phyloP scores from a whole-genome alignment of 2,797 vertebrate genomes.

The Gymnothorax reevesii region DNA sequence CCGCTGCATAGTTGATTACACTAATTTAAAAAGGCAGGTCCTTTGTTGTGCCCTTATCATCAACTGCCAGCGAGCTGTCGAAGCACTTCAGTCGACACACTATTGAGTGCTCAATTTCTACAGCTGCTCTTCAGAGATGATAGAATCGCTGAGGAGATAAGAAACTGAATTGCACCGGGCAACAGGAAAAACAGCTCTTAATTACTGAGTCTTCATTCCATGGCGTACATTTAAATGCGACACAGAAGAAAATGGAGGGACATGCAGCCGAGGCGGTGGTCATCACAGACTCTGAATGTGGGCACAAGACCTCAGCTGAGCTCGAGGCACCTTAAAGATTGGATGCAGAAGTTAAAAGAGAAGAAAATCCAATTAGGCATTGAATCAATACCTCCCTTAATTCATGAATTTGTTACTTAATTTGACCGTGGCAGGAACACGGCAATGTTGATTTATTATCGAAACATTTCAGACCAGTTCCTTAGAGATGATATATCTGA shows the following conservation, averaged over 20 bases:
- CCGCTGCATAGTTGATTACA: neutral
- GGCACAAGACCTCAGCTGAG: neutral
- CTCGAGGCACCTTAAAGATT: neutral
- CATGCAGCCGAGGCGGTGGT: neutral
- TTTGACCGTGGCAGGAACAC: slow-evolving; percentile 16
- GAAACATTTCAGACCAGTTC: slow-evolving; percentile 3
- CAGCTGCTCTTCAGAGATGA: neutral
- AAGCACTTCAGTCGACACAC: neutral
- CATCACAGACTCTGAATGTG: neutral
- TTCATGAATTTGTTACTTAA: slow-evolving; percentile 19
- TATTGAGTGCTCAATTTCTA: slow-evolving; percentile 17
- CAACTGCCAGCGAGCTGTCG: neutral
- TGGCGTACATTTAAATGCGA: neutral
- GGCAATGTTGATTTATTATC: slow-evolving; percentile 4
- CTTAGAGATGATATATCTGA: slow-evolving; percentile 21
- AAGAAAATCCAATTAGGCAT: neutral
- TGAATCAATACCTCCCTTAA: slow-evolving; percentile 15
- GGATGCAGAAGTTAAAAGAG: neutral
- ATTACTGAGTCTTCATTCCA: neutral
- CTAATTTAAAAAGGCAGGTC: neutral
- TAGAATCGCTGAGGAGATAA: slow-evolving; percentile 10
- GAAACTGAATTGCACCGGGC: neutral
- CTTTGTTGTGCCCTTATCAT: slow-evolving; percentile 8
- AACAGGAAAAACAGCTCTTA: neutral
- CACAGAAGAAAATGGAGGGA: neutral